A percentile compares a stretch with the other conserved stretches of the same genome.
These are phyloP conservation scores for Saccostrea echinata DNA, from an alignment of 1,140 invertebrate genomes.

Conservation along the genomic window DNA sequence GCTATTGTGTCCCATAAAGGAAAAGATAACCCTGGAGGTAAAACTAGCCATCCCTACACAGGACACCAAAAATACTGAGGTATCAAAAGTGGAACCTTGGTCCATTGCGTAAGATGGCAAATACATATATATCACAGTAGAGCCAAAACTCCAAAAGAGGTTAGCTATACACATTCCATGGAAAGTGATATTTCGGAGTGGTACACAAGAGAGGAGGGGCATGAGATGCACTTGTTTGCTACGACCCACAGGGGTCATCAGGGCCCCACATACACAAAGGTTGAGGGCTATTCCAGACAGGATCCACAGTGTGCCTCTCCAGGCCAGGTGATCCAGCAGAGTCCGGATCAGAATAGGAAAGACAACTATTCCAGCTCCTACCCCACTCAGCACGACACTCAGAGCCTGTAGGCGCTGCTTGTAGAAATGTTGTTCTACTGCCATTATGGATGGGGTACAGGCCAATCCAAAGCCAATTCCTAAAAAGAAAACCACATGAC, in stretches of 20 bases:
- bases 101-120: constrained; percentile 76
- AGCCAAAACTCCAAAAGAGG: constrained; percentile 78
- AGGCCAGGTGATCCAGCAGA: constrained; percentile 82
- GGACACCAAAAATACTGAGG: constrained; percentile 70
- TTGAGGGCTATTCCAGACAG: constrained; percentile 92
- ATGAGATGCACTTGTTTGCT: constrained; percentile 70
- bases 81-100: constrained; percentile 68
- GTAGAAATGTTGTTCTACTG: constrained; percentile 74
- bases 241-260: constrained; percentile 68
- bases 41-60: constrained; percentile 75
- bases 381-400: constrained; percentile 70
- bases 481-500: constrained; percentile 53
- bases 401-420: constrained; percentile 70
- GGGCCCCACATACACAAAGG: constrained; percentile 91
- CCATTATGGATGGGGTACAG: constrained; percentile 75
- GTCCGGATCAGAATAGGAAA: constrained; percentile 73
- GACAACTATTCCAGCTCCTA: constrained; percentile 74
- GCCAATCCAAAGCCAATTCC: constrained; percentile 76
- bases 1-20: constrained; percentile 76
- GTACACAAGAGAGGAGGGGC: constrained; percentile 73
- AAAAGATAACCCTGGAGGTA: constrained; percentile 72
- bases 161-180: constrained; percentile 76
- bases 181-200: constrained; percentile 74
- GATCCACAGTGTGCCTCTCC: constrained; percentile 92
- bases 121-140: constrained; percentile 76